Evolutionary conservation across 2,888 invertebrate genomes (phyloP).

Genomic region (Mythimna impura): DNA sequence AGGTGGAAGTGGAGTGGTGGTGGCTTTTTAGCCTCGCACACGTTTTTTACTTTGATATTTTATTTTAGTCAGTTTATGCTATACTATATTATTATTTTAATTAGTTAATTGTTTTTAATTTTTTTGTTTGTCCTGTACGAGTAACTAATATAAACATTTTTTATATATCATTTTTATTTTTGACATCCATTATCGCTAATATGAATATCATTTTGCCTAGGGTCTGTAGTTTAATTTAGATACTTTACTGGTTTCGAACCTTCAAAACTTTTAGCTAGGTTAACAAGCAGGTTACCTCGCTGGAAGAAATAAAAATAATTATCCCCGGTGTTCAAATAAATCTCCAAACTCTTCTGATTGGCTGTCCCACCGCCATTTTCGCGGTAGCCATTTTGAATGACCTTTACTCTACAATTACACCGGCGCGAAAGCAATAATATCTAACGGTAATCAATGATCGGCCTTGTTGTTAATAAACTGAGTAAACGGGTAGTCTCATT

Average conservation of each 20-base stretch:
- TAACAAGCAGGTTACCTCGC: not conserved
- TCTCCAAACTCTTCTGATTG: slow-evolving; percentile 3
- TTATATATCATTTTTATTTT: too few species aligned
- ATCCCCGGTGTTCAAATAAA: not conserved
- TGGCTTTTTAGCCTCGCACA: too few species aligned
- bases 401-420: slow-evolving; percentile 57
- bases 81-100: too few species aligned
- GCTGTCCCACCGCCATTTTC: slow-evolving; percentile 23
- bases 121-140: too few species aligned
- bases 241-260: not conserved
- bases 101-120: too few species aligned
- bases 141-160: too few species aligned
- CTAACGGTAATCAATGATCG: slow-evolving; percentile 52
- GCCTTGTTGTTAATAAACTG: slow-evolving; percentile 46
- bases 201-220: not conserved
- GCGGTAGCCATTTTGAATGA: slow-evolving; percentile 40
- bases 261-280: too few species aligned
- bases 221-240: not conserved
- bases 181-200: too few species aligned
- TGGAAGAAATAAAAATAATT: not conserved
- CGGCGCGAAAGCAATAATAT: slow-evolving; percentile 53
- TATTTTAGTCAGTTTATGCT: not conserved
- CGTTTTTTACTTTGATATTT: too few species aligned
- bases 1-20: too few species aligned
- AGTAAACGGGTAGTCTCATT: slow-evolving; percentile 37